Conservation (phyloP, 2,113 vertebrate genomes). For the Cochlearius cochlearius region DNA sequence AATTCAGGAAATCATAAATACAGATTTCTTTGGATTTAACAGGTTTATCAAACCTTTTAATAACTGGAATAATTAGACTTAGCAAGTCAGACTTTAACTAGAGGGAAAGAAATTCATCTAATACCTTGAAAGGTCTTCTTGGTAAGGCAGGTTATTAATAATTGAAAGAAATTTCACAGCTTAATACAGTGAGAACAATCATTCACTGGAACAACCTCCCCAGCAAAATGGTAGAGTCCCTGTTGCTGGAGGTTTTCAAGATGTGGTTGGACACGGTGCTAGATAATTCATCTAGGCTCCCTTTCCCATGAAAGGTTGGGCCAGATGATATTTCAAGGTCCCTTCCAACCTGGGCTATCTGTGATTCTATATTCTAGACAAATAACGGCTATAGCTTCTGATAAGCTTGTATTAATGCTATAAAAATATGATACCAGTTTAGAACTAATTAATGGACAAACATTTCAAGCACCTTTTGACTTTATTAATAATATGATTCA, state of each 20-base stretch:
- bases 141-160: not conserved
- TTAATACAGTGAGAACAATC: not conserved
- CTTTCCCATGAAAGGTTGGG: not conserved
- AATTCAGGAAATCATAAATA: not conserved
- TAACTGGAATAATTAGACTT: not conserved
- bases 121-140: not conserved
- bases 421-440: not conserved
- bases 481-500: not conserved
- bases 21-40: not conserved
- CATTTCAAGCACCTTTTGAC: not conserved
- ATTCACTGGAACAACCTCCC: not conserved
- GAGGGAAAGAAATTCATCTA: not conserved
- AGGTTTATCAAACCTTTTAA: not conserved
- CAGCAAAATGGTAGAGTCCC: not conserved
- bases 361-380: not conserved
- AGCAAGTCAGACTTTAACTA: not conserved
- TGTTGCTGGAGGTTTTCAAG: not conserved
- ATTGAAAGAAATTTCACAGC: not conserved
- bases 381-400: not conserved
- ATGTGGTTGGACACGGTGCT: not conserved
- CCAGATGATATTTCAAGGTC: not conserved
- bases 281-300: no score
- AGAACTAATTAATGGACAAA: not conserved
- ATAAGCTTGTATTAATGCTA: not conserved
- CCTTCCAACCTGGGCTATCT: not conserved